Evolutionary conservation across 2,888 invertebrate genomes (phyloP), one percentile per base, ranked within the genome.

Genomic region (Adela reaumurella): DNA sequence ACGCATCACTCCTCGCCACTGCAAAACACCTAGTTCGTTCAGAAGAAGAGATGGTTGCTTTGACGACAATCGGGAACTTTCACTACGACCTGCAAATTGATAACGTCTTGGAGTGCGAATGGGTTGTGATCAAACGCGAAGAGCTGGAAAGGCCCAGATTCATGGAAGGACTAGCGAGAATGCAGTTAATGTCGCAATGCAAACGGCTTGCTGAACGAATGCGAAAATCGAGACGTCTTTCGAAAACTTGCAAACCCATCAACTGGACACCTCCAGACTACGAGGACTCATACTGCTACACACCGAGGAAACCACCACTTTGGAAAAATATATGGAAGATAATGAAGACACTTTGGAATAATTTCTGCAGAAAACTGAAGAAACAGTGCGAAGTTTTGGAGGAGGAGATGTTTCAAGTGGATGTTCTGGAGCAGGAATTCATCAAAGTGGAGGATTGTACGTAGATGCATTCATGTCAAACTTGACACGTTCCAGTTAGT

Each of bases 51-150:
- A 58, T 77, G 17, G 68, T 60, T 46, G 72, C 70, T 10, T 59
- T 78, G 54, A 73, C 76, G 1, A 78, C 78, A 1, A 63, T 69
- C 6, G 65, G 58, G 47, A 78, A 77, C 51, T 78, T 78, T 52
- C 65, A 64, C 19, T 57, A 59, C 14, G 74, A 78, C 48, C 59
- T 59, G 8, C 47, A 74, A 14, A 60, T 64, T n/a, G 68, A 70
- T 29, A 70, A 65, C 45, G 68, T 67, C 14, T 59, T 61, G 17
- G 70, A 77, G 56, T 77, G 77, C 52, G 70, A 74, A 43, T 78
- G 78, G 78, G 63, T 78, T 41, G 57, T 78, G 19, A 56, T 76
- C 2, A 64, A 66, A 1, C 60, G 61, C 41, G 63, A 72, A 45
- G 62, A 70, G 47, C 51, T 78, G 1, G 53, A 63, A 41, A 67